Conservation (phyloP, 2,797 vertebrate genomes). For the Bradypus variegatus region DNA sequence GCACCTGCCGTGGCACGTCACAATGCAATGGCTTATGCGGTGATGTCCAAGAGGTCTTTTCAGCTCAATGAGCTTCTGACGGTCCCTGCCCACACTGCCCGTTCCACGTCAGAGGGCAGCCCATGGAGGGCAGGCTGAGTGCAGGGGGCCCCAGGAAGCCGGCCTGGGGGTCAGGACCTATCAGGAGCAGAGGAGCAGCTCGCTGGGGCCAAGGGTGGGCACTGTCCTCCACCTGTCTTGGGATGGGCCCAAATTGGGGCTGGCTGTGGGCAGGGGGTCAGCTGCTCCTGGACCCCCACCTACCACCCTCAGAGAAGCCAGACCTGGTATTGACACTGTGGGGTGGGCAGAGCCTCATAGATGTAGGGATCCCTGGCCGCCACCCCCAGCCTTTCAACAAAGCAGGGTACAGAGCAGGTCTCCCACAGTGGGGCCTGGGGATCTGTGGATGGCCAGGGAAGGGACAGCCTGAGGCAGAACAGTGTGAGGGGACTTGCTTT, state of each 20-base stretch:
- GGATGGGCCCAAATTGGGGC: background rate
- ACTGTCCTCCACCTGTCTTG: rapidly evolving
- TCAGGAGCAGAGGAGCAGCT: background rate
- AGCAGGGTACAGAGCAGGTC: background rate
- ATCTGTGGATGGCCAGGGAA: background rate
- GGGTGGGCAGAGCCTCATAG: no score
- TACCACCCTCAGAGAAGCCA: background rate
- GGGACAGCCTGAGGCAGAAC: background rate
- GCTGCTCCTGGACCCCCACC: rapidly evolving
- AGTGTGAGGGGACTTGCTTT: no score
- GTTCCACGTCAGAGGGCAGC: background rate
- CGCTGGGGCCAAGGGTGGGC: no score
- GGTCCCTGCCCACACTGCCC: background rate
- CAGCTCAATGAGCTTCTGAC: background rate
- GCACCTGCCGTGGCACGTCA: background rate
- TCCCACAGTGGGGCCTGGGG: rapidly evolving
- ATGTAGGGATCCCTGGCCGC: no score
- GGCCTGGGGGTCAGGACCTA: background rate
- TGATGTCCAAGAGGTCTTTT: constrained; percentile 17
- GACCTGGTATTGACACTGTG: no score
- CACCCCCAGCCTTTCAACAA: background rate
- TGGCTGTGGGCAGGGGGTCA: background rate
- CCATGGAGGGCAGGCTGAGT: no score
- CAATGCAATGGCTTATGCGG: background rate
- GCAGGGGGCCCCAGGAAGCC: background rate